Evolutionary conservation across 1,140 invertebrate species (phyloP), one percentile per base, ranked within the genome.

Genomic region (Triops longicaudatus): DNA sequence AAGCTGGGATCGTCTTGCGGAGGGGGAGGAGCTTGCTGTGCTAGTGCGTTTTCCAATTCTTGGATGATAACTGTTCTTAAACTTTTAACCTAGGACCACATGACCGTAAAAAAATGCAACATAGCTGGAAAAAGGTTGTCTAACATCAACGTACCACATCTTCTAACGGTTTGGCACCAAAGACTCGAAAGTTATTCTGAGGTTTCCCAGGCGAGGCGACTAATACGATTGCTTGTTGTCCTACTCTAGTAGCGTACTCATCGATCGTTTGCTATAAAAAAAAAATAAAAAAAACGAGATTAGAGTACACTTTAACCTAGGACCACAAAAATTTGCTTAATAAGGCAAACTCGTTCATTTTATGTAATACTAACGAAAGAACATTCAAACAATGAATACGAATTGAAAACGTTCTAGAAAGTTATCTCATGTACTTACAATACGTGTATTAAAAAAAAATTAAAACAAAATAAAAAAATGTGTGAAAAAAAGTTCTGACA

Each of bases 161-260:
- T 86, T 98, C 96, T 10, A 98, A 85, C 6, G 96, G 97, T 84
- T 98, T 97, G 50, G 96, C 96, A 17, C 96, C 96, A 86, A 98
- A 98, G 74, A 97, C 96, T 86, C 96, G 96, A 84, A 95, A 96
- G 85, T 93, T 96, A 81, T 94, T 94, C 86, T 94, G 93, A 81
- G 94, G 92, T 86, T 98, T 98, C n/a, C 96, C 95, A 0, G 97
- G 97, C 26, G 96, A 98, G 73, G 95, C 95, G 76, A 98, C 95
- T 82, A 98, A 86, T 31, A 98, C 95, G 50, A 98, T 91, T 0
- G 97, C 97, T 85, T 98, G 97, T 83, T 98, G 96, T n/a, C 97
- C 97, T 72, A 98, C 96, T 78, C 97, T 87, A 0, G 95, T 97
- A 73, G 96, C 94, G 85, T 98, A 98, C 84, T 98, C 97, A 82